A percentile compares a stretch with the other conserved stretches of the same genome.
These are phyloP conservation scores for Eubasilissa splendida DNA, from an alignment of 2,888 invertebrate genomes.

Conservation along the genomic window DNA sequence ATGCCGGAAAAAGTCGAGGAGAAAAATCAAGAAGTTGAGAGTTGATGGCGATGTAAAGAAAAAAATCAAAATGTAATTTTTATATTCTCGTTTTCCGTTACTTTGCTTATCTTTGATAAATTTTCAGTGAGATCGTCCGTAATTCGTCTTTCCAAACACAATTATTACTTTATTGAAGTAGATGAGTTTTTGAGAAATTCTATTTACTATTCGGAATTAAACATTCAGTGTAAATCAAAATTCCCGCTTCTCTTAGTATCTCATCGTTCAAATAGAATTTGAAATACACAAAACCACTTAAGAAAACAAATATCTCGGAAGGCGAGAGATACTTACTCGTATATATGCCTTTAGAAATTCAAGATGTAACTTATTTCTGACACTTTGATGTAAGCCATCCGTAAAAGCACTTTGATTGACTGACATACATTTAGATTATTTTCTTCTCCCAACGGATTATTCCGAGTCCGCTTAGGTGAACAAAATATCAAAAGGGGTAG, in stretches of 20 bases:
- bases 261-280: conserved; percentile 26
- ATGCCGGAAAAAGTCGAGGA: too few relatives aligned
- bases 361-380: conserved; percentile 51
- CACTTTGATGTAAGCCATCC: conserved; percentile 53
- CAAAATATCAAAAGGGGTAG: conserved; percentile 29
- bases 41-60: too few relatives aligned
- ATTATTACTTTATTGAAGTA: conserved; percentile 9
- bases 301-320: conserved; percentile 35
- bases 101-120: too few relatives aligned
- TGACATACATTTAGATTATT: conserved; percentile 50
- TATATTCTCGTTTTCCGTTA: too few relatives aligned
- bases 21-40: too few relatives aligned
- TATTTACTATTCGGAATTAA: conserved; percentile 21
- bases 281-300: conserved; percentile 42
- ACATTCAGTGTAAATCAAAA: conserved; percentile 35
- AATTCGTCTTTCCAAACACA: conserved; percentile 9
- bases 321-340: conserved; percentile 13
- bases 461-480: conserved; percentile 37
- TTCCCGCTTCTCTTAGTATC: conserved; percentile 5
- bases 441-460: conserved; percentile 42
- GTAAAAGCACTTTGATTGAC: conserved; percentile 49
- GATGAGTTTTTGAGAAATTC: not conserved
- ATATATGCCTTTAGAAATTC: conserved; percentile 37
- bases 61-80: too few relatives aligned
- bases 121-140: not conserved